Evolutionary conservation across 1,140 invertebrate genomes (phyloP), one percentile per base, ranked within the genome.

Genomic region (Macrotrachela quadricornifera): DNA sequence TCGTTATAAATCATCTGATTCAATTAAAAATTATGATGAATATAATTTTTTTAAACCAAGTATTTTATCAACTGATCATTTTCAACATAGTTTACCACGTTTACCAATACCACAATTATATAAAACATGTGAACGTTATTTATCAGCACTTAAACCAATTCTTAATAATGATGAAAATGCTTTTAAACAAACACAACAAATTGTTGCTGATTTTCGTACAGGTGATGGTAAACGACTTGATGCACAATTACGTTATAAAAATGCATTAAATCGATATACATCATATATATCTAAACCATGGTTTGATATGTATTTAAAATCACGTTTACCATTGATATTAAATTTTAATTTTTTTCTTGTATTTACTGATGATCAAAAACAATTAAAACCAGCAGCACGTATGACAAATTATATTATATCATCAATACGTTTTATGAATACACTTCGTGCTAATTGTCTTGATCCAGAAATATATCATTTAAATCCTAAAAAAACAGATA

Each of bases 391-490:
- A 74, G 57, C 73, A 4, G 51, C 90, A 1, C 75, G 83, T 63
- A 77, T 85, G 0, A 79, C 86, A 14, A 96, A 97, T 73, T 70
- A 95, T 50, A 64, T 92, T 10, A 75, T 91, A 38, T 90, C 86
- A 55, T 82, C 85, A 8, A 64, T 88, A 18, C 77, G 85, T 54
- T 94, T 95, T 69, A 79, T 86, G 71, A 79, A 81, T 59, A 85
- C 88, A 11, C 69, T 94, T 16, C 75, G 78, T 62, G 76, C 73
- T 4, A 75, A 79, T 54, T 66, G 82, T 41, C 70, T 97, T 21
- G 82, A 83, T 60, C 92, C 92, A n/a, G 90, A 96, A 73, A 79
- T 96, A 3, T 97, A 76, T 70, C 90, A 96, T 73, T 67, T 96
- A 58, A 85, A 92, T 72, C 79, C 88, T 10, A 78, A 80, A 56